phyloP scores from a whole-genome alignment of 2,888 invertebrate species.

The Drosophila nigritarsus region DNA sequence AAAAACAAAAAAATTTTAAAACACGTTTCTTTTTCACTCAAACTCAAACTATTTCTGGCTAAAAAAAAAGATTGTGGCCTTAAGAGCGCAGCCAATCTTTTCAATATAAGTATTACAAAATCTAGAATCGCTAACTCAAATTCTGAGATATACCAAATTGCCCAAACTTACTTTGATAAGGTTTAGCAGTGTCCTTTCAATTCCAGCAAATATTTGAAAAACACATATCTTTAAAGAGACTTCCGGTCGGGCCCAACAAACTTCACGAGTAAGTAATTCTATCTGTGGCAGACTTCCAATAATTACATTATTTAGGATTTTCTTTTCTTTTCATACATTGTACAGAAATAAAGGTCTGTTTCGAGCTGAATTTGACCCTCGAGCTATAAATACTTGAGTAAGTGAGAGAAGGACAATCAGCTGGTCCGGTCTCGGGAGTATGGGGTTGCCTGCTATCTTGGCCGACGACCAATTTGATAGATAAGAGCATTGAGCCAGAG shows the following conservation, averaged over 20 bases:
- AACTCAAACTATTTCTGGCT: not conserved
- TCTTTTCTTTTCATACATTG: slow-evolving; percentile 18
- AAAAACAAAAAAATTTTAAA: not conserved
- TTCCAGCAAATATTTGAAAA: not conserved
- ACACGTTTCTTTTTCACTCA: not conserved
- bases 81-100: not conserved
- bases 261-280: slow-evolving; percentile 3
- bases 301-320: slow-evolving; percentile 48
- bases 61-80: not conserved
- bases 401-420: slow-evolving; percentile 35
- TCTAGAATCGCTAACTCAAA: not conserved
- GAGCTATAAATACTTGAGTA: slow-evolving; percentile 72
- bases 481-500: slow-evolving; percentile 67
- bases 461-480: slow-evolving; percentile 72
- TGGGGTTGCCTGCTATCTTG: slow-evolving; percentile 36
- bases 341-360: slow-evolving; percentile 54
- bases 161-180: not conserved
- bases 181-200: not conserved
- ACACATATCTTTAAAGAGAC: not conserved
- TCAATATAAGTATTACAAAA: not conserved
- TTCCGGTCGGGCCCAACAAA: not conserved
- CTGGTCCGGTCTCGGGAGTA: slow-evolving; percentile 5
- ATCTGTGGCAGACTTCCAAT: slow-evolving; percentile 24
- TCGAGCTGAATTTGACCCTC: slow-evolving; percentile 68
- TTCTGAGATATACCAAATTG: too few species aligned